A percentile compares a stretch with the other conserved stretches of the same genome.
These are phyloP conservation scores for Notarius quadriscutis DNA, from an alignment of 2,113 vertebrate genomes.

Conservation along the genomic window DNA sequence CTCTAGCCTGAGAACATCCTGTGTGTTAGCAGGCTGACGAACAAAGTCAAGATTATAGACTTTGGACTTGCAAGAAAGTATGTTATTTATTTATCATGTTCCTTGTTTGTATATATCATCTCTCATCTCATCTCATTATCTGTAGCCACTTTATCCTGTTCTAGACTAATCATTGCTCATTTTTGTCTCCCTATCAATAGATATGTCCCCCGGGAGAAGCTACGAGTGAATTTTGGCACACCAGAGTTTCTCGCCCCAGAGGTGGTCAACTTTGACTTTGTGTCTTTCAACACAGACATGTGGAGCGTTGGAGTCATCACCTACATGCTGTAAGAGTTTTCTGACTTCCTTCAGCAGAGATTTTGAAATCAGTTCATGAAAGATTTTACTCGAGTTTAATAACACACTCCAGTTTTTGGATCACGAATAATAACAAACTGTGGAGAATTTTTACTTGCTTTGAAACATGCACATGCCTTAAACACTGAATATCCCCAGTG, in stretches of 20 bases:
- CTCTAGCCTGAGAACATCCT: constrained; percentile 78
- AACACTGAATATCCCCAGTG: background rate
- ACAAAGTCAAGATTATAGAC: constrained; percentile 79
- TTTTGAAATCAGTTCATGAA: background rate
- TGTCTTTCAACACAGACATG: constrained; percentile 97
- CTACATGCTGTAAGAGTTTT: constrained; percentile 91
- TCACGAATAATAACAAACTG: background rate
- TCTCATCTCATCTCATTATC: no score
- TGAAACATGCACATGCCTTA: background rate
- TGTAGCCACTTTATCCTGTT: no score
- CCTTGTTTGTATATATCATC: background rate
- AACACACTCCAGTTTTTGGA: background rate
- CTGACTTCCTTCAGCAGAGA: background rate
- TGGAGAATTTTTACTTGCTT: background rate
- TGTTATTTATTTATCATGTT: background rate
- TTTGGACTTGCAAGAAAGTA: constrained; percentile 76
- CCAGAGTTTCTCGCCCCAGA: constrained; percentile 96
- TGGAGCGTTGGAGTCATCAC: constrained; percentile 96
- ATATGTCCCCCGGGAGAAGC: constrained; percentile 93
- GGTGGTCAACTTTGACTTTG: constrained; percentile 92
- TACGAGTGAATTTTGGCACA: constrained; percentile 93
- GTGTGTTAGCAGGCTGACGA: constrained; percentile 75
- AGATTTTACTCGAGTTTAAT: background rate
- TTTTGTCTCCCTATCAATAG: constrained; percentile 63
- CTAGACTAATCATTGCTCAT: background rate